Conservation (phyloP, 92 coral and sea anemone genomes). For the Palythoa caribaeorum region DNA sequence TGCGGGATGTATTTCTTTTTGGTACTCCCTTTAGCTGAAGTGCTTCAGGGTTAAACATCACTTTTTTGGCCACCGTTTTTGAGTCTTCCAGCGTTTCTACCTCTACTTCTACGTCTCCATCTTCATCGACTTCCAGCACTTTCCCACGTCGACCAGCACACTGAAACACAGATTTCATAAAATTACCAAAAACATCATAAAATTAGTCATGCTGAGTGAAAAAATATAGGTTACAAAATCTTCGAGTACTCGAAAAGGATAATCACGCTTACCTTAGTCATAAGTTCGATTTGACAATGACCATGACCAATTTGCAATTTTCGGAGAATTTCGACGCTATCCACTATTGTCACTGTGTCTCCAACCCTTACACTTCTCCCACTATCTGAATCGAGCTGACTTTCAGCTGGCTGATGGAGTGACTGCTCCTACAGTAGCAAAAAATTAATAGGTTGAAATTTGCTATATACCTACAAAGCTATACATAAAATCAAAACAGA, state of each 20-base stretch:
- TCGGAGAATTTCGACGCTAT: neutral
- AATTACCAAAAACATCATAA: too few relatives aligned
- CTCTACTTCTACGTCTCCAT: slow-evolving; percentile 15
- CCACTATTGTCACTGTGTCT: slow-evolving; percentile 2
- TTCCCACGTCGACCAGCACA: slow-evolving; percentile 17
- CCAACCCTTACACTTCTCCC: neutral
- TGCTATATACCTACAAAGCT: neutral
- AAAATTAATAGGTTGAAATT: neutral
- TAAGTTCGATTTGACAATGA: slow-evolving; percentile 10
- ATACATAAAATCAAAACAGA: neutral
- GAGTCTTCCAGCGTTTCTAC: neutral
- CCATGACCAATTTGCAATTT: slow-evolving; percentile 30
- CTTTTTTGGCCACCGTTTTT: neutral
- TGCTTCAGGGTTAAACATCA: slow-evolving; percentile 4
- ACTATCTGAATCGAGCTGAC: neutral
- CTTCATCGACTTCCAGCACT: slow-evolving; percentile 11
- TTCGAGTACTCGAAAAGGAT: too few relatives aligned
- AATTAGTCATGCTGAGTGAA: too few relatives aligned
- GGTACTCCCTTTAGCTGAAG: neutral
- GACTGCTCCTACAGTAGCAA: neutral
- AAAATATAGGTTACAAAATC: too few relatives aligned
- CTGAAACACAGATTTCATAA: slow-evolving; percentile 11
- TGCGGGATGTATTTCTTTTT: neutral
- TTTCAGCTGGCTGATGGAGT: neutral
- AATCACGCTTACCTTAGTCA: slow-evolving; percentile 6